Base-by-base conservation (phyloP, 1,140 invertebrate species). In the Platyscapa corneri region DNA sequence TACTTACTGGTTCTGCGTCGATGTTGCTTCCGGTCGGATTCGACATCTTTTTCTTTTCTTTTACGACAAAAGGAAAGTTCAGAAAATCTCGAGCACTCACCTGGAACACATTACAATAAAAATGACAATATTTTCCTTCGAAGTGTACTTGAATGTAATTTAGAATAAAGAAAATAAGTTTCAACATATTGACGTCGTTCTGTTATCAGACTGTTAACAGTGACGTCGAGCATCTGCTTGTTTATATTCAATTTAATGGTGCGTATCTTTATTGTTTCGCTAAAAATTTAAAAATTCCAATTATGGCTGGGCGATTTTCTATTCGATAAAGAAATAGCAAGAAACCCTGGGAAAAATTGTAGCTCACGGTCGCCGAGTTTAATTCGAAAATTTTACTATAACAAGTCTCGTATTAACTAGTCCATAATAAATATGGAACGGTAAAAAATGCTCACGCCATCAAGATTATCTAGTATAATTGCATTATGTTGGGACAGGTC, bases 71-170 rank as follows among this genome's bases (percentile, higher is more conserved):
- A 37, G 76, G 37, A 65, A 77, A 84, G 34, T 67, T 77, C 32
- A 6, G 49, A 23, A 60, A 74, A 12, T 64, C 56, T 82, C 10
- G 64, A 14, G 34, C 72, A 80, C 83, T 85, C 70, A 85, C 83
- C 77, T 85, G 67, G 23, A 84, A 84, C 82, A 79, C 67, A 79
- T 60, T 77, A 74, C 16, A 83, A 77, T 46, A 83, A 83, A 77
- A 83, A 83, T 83, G 56, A 83, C 16, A 83, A 64, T 64, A 65
- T 76, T 83, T 82, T 37, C 34, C 56, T 77, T 77, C n/a, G 16
- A 56, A 23, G 23, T 32, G 42, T 27, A 18, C 46, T n/a, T 18
- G n/a, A 30, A 76, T 76, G 34, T 77, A 34, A 32, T 46, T 10
- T n/a, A 75, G 27, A n/a, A 5, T 27, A 46, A 75, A 75, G 23